Conservation (phyloP, 2,888 invertebrate genomes). For the Branchipolynoe longqiensis region DNA sequence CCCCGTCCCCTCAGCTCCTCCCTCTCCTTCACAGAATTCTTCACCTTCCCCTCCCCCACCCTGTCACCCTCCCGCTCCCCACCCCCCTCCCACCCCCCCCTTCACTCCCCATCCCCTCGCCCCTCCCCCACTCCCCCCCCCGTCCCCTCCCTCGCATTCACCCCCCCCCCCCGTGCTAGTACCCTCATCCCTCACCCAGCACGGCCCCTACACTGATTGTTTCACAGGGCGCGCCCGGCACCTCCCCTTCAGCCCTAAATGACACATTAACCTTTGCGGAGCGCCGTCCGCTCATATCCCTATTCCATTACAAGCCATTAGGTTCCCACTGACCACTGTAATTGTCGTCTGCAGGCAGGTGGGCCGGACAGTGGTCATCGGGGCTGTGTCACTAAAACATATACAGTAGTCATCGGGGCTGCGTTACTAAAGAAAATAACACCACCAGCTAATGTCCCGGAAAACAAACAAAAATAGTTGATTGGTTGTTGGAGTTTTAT, state of each 20-base stretch:
- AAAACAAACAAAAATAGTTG: too few species aligned
- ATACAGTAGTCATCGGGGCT: too few species aligned
- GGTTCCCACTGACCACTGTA: neutral
- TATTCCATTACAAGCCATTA: conserved; percentile 52
- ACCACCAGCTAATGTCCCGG: too few species aligned
- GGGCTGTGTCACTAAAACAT: conserved; percentile 13
- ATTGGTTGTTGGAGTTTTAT: too few species aligned
- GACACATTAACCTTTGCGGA: conserved; percentile 37
- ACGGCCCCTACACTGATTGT: conserved; percentile 30
- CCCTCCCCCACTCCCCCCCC: neutral
- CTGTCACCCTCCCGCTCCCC: neutral
- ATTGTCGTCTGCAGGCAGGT: conserved; percentile 29
- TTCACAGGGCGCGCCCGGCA: neutral
- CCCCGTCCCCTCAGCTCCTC: neutral
- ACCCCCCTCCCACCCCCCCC: neutral
- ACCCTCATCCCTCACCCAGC: neutral
- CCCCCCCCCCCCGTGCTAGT: conserved; percentile 10
- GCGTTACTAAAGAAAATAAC: too few species aligned
- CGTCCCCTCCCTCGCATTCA: neutral
- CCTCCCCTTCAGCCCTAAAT: neutral
- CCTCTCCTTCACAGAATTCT: too few species aligned
- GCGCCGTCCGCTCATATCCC: conserved; percentile 43
- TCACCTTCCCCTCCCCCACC: neutral
- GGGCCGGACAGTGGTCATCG: conserved; percentile 19
- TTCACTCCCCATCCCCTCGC: neutral